A percentile compares a stretch with the other conserved stretches of the same genome.
phyloP scores from a whole-genome alignment of 2,888 invertebrate genomes.

The Morpho achilles region DNA sequence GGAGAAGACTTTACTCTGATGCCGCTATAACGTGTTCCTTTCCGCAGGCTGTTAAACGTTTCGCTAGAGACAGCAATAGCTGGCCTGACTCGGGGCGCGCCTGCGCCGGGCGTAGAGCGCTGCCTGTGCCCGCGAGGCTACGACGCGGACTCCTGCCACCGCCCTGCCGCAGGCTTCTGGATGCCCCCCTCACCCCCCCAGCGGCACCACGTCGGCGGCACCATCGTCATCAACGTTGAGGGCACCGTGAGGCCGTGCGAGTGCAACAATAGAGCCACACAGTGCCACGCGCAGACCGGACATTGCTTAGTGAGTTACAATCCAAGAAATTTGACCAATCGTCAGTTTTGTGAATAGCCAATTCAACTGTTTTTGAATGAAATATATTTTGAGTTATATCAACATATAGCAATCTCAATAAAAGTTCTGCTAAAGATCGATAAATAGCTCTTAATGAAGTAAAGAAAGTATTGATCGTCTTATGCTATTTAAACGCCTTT shows the following conservation, averaged over 20 bases:
- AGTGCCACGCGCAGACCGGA: slow-evolving; percentile 92
- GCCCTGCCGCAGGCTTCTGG: slow-evolving; percentile 90
- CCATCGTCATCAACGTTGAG: slow-evolving; percentile 87
- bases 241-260: slow-evolving; percentile 89
- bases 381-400: too few relatives aligned
- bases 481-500: too few relatives aligned
- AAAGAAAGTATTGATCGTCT: too few relatives aligned
- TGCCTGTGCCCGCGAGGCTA: slow-evolving; percentile 91
- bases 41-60: slow-evolving; percentile 81
- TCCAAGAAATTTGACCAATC: too few relatives aligned
- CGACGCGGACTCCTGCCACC: slow-evolving; percentile 93
- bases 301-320: slow-evolving; percentile 85
- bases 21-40: neutral
- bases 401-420: too few relatives aligned
- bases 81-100: slow-evolving; percentile 81
- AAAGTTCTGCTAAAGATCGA: too few relatives aligned
- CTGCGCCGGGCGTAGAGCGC: slow-evolving; percentile 90
- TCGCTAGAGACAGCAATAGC: slow-evolving; percentile 90
- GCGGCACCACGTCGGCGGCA: slow-evolving; percentile 77
- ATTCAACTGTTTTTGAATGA: too few relatives aligned
- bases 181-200: slow-evolving; percentile 74
- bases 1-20: too few relatives aligned
- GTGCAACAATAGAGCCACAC: slow-evolving; percentile 87
- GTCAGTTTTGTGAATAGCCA: too few relatives aligned
- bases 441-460: too few relatives aligned